Conservation (phyloP, 2,888 invertebrate species). For the Macaria notata region DNA sequence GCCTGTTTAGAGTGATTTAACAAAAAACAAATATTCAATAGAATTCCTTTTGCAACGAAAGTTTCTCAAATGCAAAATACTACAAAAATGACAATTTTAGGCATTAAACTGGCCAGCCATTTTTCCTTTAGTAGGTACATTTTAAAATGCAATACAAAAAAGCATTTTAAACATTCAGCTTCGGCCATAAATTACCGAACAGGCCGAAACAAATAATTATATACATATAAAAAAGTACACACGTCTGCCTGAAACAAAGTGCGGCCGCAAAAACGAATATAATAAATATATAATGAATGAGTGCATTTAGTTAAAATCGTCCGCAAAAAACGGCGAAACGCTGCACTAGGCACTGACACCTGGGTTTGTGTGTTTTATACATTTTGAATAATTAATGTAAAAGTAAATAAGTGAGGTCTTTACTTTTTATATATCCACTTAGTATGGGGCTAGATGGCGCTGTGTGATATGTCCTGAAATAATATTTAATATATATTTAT, state of each 20-base stretch:
- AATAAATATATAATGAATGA: constrained; percentile 33
- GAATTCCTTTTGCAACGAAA: no score
- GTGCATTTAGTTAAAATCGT: constrained; percentile 36
- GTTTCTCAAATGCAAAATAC: no score
- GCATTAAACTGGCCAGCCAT: neutral
- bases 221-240: constrained; percentile 15
- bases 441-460: no score
- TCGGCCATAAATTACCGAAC: constrained; percentile 22
- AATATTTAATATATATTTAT: no score
- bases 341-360: constrained; percentile 10
- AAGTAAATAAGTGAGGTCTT: no score
- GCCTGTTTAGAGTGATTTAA: no score
- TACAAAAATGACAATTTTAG: no score
- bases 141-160: constrained; percentile 15
- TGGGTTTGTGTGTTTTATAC: constrained; percentile 11
- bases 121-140: neutral
- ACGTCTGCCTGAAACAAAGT: constrained; percentile 28
- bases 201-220: constrained; percentile 20
- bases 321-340: constrained; percentile 26
- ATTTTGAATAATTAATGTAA: no score
- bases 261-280: constrained; percentile 31
- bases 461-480: no score
- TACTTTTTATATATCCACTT: no score
- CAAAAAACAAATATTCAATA: no score
- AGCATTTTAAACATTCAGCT: constrained; percentile 19